A percentile compares a stretch with the other conserved stretches of the same genome.
Evolutionary conservation across 2,113 vertebrate species (phyloP).

Genomic region (Probosciger aterrimus): DNA sequence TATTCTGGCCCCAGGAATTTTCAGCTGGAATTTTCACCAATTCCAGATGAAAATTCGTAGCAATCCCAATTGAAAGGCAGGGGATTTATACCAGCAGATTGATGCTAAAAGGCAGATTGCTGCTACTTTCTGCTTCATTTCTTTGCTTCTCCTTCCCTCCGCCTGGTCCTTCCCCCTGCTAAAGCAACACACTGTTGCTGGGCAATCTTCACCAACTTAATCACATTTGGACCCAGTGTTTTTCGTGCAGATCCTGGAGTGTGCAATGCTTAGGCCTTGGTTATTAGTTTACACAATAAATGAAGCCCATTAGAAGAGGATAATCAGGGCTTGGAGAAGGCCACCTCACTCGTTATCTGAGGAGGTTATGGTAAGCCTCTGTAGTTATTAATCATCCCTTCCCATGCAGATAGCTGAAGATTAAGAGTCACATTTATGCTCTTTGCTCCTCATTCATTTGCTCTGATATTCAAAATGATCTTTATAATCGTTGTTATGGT

Average conservation of each 20-base stretch:
- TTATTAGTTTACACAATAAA: constrained; percentile 70
- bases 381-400: constrained; percentile 66
- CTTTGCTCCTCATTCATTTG: constrained; percentile 4
- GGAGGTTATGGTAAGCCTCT: constrained; percentile 50
- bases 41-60: neutral
- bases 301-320: constrained; percentile 60
- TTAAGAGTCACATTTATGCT: constrained; percentile 33
- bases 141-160: neutral
- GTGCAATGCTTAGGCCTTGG: neutral
- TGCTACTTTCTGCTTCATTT: constrained; percentile 10
- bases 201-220: constrained; percentile 38
- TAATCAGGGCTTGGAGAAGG: constrained; percentile 57
- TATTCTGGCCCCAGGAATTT: neutral
- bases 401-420: constrained; percentile 46
- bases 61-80: neutral
- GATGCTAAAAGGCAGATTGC: neutral
- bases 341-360: constrained; percentile 48
- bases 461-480: neutral
- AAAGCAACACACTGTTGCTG: neutral
- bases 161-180: accelerated
- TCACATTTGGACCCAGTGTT: constrained; percentile 47
- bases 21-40: neutral
- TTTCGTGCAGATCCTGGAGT: constrained; percentile 30
- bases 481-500: neutral
- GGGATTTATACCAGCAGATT: neutral